Evolutionary conservation across 2,113 vertebrate genomes (phyloP), one percentile per base, ranked within the genome.

Genomic region (Aplodontia rufa): DNA sequence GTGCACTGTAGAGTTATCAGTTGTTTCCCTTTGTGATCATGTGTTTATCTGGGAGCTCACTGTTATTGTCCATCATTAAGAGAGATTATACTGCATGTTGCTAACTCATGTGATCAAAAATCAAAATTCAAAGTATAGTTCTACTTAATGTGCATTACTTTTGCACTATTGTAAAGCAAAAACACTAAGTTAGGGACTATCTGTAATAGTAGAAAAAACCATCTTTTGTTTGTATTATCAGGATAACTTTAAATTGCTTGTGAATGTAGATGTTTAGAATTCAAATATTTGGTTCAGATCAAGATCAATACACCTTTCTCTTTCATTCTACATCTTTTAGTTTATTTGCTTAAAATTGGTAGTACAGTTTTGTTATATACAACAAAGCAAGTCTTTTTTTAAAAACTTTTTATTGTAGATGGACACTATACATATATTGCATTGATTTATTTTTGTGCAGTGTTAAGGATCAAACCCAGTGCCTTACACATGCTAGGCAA

Each of bases 151-250:
- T 51, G 22, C 51, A 51, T 68, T 84, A 16, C 8, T 78, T 58
- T 87, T 87, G 78, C 75, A 58, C 26, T 47, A 30, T 55, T 40
- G 26, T 55, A 71, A 72, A 47, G 40, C 60, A 75, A 58, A n/a
- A 55, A 58, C 51, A 6, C 17, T 42, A 40, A 85, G 66, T 37
- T 7, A 3, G 28, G 45, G 84, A 32, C 60, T 80, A 37, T 62
- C n/a, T 58, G 10, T 90, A 83, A 42, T 71, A 78, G 66, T 51
- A 83, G 40, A 78, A 24, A 87, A 17, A 93, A 24, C 14, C 42
- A 68, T 79, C 82, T 96, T 93, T 94, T 83, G 47, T 92, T 83
- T 93, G 76, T 14, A 26, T 84, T 96, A 26, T 91, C 71, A 64
- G 26, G 35, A 86, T 94, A 86, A 83, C 26, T 84, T 82, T 84